Base-by-base conservation (phyloP, 2,888 invertebrate species). In the Nomada ruficornis region DNA sequence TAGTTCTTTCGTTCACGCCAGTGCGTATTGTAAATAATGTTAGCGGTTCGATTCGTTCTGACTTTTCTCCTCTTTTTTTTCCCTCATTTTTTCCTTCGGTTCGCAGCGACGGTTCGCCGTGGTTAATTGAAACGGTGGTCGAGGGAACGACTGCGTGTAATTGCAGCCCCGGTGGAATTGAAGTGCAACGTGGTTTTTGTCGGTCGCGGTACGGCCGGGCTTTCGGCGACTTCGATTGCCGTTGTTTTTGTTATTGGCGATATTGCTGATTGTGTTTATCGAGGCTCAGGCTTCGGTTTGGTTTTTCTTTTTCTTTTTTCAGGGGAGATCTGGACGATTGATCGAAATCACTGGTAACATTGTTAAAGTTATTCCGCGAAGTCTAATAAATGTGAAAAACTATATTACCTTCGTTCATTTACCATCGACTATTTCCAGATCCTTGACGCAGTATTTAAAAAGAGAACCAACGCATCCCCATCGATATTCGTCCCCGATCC, bases 101-200 rank as follows among this genome's bases (percentile, higher is more conserved):
- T 68, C 77, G 23, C 60, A 54, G 59, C 26, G 18, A 36, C 1
- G 23, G n/a, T 26, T 64, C 64, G 70, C n/a, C 20, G 62, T 60
- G 80, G 80, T 77, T 80, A 80, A 80, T 80, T 80, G 80, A 80
- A 80, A 80, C 71, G 55, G 80, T 70, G 80, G 80, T 77, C 65
- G 80, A 63, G 69, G 54, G 78, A 67, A 70, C 70, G 47, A 60
- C 29, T 29, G 77, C 44, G 52, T 77, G 79, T 70, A 77, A 80
- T 80, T 80, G 78, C 47, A 54, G 44, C 71, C 20, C 47, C 47
- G 55, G 63, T 63, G 76, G 57, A 63, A 57, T n/a, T 59, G 18
- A 44, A 42, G 52, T 10, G 15, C 23, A 54, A 29, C 15, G 7
- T 2, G 1, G 52, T 79, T 79, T 77, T 77, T 59, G 20, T 4